Evolutionary conservation across 2,113 vertebrate genomes (phyloP).

Genomic region (Butorides virescens): DNA sequence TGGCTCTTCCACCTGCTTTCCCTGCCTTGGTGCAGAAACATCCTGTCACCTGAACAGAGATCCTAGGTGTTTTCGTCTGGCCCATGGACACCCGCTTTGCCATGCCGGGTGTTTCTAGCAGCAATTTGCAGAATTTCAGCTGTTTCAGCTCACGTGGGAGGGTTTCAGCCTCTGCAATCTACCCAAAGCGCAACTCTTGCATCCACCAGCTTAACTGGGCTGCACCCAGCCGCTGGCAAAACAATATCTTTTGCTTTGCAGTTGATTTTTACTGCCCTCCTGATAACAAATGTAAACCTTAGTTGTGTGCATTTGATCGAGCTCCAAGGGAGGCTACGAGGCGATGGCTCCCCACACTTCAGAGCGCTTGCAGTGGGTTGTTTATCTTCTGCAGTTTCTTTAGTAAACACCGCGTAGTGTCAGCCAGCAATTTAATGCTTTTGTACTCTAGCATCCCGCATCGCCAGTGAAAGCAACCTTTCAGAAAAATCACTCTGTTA

Average conservation of each 20-base stretch:
- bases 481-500: constrained; percentile 31
- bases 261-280: not conserved
- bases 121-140: not conserved
- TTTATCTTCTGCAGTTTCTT: not conserved
- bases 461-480: constrained; percentile 15
- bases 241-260: not conserved
- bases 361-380: not conserved
- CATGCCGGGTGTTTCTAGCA: not conserved
- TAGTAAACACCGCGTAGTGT: not conserved
- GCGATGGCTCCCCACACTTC: not conserved
- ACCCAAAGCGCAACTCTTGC: not conserved
- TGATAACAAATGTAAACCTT: not conserved
- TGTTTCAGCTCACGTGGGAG: not conserved
- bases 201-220: not conserved
- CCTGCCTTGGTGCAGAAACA: not conserved
- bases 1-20: not conserved
- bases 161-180: not conserved
- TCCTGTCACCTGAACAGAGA: not conserved
- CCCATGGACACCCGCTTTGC: not conserved
- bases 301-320: not conserved
- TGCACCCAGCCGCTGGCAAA: not conserved
- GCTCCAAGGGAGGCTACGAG: not conserved
- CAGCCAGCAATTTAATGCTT: constrained; percentile 16
- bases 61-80: not conserved
- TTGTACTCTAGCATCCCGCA: not conserved